Conservation (phyloP, 1,140 invertebrate genomes). For the Coptotermes formosanus region DNA sequence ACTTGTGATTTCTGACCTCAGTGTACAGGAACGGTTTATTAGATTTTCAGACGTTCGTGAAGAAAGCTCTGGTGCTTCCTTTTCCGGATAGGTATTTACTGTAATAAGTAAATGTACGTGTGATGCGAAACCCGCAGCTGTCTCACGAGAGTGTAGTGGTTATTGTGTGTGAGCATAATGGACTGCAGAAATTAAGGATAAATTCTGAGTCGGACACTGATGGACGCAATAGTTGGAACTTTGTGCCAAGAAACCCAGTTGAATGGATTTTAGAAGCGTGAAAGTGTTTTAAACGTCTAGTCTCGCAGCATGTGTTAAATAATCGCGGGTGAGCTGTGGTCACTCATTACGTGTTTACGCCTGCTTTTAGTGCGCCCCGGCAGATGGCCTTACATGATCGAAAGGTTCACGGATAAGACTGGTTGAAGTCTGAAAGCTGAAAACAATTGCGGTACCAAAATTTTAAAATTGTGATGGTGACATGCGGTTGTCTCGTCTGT, state of each 20-base stretch:
- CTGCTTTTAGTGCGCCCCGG: no score
- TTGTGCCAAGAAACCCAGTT: neutral
- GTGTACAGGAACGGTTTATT: no score
- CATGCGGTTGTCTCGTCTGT: no score
- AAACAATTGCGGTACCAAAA: no score
- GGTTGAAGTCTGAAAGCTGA: no score
- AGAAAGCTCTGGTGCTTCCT: neutral
- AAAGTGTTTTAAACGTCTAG: no score
- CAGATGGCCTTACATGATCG: no score
- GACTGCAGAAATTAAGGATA: neutral
- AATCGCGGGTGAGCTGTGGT: no score
- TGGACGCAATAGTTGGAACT: neutral
- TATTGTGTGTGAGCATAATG: neutral
- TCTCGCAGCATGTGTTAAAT: neutral
- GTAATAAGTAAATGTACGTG: neutral
- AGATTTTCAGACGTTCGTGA: neutral
- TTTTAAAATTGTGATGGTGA: no score
- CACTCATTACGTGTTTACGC: no score
- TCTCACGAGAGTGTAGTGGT: neutral
- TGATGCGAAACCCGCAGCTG: neutral
- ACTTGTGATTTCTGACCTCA: neutral
- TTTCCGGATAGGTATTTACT: neutral
- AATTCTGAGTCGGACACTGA: neutral
- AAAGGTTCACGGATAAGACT: no score
- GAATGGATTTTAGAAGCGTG: neutral